phyloP scores from a whole-genome alignment of 2,797 vertebrate genomes.

The Sebastes paucispinis region DNA sequence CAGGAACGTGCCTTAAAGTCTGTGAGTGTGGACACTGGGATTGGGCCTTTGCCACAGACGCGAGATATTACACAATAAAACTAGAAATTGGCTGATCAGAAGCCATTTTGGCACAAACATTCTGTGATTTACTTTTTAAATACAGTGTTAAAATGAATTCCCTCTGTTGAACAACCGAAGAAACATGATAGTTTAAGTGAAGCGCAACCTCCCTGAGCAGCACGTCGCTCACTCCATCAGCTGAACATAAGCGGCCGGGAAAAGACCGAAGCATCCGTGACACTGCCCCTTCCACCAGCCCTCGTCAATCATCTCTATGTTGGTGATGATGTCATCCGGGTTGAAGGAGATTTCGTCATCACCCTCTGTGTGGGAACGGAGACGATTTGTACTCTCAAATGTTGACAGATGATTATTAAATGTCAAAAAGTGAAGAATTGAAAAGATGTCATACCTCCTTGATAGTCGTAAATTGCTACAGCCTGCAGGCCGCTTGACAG shows the following conservation, averaged over 20 bases:
- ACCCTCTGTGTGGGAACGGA: slow-evolving; percentile 84
- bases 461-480: slow-evolving; percentile 91
- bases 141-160: not conserved
- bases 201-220: not conserved
- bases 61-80: not conserved
- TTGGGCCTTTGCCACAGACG: not conserved
- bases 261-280: slow-evolving; percentile 84
- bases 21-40: too few species aligned
- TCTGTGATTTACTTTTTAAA: slow-evolving; percentile 14
- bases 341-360: slow-evolving; percentile 94
- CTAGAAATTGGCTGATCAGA: not conserved
- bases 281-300: slow-evolving; percentile 94
- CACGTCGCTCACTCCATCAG: slow-evolving; percentile 74
- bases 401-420: not conserved
- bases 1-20: too few species aligned
- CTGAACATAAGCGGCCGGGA: slow-evolving; percentile 91
- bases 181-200: not conserved
- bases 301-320: slow-evolving; percentile 94
- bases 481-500: slow-evolving; percentile 75
- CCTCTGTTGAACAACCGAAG: not conserved
- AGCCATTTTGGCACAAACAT: not conserved
- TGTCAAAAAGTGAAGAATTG: not conserved
- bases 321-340: slow-evolving; percentile 88
- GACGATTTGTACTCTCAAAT: not conserved
- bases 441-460: slow-evolving; percentile 84